Percentiles rank a stretch among this genome's conserved stretches.
These are phyloP conservation scores for Equus quagga DNA, from an alignment of 2,113 vertebrate genomes.

Conservation along the genomic window DNA sequence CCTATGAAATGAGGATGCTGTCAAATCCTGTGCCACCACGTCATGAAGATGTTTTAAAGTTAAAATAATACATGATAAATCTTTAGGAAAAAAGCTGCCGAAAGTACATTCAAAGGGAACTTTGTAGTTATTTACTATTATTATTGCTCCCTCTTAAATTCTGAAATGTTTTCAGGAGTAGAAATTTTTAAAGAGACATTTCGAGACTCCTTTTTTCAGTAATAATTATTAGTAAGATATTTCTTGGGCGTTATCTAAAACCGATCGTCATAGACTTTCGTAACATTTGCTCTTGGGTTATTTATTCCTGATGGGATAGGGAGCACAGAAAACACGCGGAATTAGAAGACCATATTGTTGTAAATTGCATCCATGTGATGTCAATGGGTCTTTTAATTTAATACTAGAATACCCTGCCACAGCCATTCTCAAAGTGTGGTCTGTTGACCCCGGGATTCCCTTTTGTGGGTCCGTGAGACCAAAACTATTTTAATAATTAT, in stretches of 20 bases:
- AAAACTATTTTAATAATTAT: background rate
- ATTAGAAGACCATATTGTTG: background rate
- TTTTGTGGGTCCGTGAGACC: background rate
- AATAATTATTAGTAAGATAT: background rate
- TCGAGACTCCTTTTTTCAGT: background rate
- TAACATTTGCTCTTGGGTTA: background rate
- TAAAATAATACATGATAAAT: background rate
- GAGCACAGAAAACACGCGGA: background rate
- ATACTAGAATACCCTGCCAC: background rate
- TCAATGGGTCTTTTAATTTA: background rate
- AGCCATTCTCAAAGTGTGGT: background rate
- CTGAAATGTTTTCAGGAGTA: conserved; percentile 9
- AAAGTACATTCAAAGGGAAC: background rate
- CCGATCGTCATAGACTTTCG: background rate
- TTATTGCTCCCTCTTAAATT: background rate
- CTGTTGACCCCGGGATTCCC: background rate
- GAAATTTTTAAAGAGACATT: background rate
- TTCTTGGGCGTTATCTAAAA: background rate
- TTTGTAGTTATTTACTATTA: background rate
- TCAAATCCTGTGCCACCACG: background rate
- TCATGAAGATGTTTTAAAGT: background rate
- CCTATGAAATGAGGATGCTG: background rate
- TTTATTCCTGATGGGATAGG: background rate
- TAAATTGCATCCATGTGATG: background rate
- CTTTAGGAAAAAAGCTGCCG: background rate